Evolutionary conservation across 2,113 vertebrate genomes (phyloP).

Genomic region (Melanerpes aurifrons): DNA sequence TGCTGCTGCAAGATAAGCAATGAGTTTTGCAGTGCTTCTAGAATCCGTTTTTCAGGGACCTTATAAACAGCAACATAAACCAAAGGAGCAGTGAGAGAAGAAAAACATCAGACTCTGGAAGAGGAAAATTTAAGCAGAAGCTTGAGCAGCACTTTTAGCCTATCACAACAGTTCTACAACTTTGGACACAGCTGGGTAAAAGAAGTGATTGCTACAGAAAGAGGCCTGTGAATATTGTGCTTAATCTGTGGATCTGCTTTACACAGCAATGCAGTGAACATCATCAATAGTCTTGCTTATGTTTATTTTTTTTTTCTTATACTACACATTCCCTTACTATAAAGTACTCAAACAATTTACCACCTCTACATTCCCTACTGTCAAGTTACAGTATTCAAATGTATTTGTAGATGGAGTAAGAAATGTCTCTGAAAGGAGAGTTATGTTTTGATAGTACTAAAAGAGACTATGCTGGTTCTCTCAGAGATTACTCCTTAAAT

Average conservation of each 20-base stretch:
- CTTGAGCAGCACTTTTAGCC: not conserved
- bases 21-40: conserved; percentile 7
- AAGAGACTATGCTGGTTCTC: not conserved
- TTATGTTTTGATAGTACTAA: not conserved
- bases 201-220: conserved; percentile 6
- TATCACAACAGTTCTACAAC: not conserved
- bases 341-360: not conserved
- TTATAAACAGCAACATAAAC: not conserved
- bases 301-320: not conserved
- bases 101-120: not conserved
- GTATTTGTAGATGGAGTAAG: not conserved
- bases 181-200: not conserved
- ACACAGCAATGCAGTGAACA: not conserved
- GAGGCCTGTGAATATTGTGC: not conserved
- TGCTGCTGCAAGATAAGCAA: conserved; percentile 25
- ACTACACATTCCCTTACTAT: not conserved
- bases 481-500: not conserved
- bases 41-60: not conserved
- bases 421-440: not conserved
- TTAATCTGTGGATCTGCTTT: not conserved
- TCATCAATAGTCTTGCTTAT: not conserved
- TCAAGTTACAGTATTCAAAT: not conserved
- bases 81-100: conserved; percentile 7
- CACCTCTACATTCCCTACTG: not conserved
- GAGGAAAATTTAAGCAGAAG: not conserved